Evolutionary conservation across 2,797 vertebrate species (phyloP).

Genomic region (Peromyscus attwateri): DNA sequence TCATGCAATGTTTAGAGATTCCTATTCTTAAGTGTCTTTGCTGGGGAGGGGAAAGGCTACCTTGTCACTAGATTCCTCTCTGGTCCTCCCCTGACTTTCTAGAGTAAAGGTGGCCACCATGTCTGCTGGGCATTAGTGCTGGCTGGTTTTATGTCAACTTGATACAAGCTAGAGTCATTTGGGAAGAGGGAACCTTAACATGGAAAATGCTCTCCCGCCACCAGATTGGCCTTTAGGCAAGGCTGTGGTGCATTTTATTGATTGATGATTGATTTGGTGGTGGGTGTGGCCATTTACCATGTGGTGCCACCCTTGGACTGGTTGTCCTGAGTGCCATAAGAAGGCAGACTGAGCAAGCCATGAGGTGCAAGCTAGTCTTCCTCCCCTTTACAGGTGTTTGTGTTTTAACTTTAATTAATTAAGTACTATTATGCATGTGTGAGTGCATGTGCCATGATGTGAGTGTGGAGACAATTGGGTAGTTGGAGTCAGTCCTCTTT

Average conservation of each 20-base stretch:
- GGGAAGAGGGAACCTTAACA: background rate
- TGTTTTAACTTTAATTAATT: slow-evolving; percentile 9
- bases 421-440: background rate
- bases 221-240: background rate
- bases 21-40: background rate
- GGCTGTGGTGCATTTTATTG: background rate
- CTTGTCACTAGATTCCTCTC: background rate
- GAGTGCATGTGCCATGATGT: background rate
- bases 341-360: background rate
- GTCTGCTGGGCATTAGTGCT: background rate
- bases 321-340: background rate
- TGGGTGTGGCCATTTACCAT: background rate
- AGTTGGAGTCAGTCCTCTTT: background rate
- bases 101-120: background rate
- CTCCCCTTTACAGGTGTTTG: background rate
- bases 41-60: background rate
- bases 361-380: background rate
- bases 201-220: background rate
- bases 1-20: background rate
- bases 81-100: background rate
- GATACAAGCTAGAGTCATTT: background rate
- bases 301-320: background rate
- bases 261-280: background rate
- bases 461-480: background rate
- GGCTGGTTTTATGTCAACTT: background rate